Base-by-base conservation (phyloP, 35 echinoderm and acorn worm genomes). In the Stichopus chloronotus region DNA sequence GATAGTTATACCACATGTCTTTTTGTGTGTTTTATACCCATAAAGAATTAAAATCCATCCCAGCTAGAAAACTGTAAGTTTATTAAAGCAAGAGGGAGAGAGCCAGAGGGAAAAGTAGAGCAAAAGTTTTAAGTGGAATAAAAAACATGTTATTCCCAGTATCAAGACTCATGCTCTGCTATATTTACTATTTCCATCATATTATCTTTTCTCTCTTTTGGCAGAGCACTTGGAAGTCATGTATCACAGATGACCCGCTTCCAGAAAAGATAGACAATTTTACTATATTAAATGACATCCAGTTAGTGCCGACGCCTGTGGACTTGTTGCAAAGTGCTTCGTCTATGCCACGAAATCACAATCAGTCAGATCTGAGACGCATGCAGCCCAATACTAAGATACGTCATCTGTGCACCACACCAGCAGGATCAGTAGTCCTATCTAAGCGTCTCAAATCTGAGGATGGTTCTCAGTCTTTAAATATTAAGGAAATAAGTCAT, bases 141-240 rank as follows among this genome's bases (percentile, higher is more conserved):
- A 43, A 43, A 43, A 43, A 43, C 30, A 43, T 43, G 30, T 43
- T 43, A 43, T 43, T 3, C 30, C 30, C 30, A 43, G 30, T 43
- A 43, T 3, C 30, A 43, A 43, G 30, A 43, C 30, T 43, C 30
- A 43, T 43, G 30, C 30, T 43, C 30, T 43, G 3, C 30, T 43
- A 43, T 43, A 43, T 43, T 43, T 43, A 43, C 30, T 43, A 43
- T 43, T 43, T 43, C 30, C 30, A 43, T 43, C 30, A 43, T 43
- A 43, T 43, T 43, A 43, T 3, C n/a, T 87, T 63, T 58, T 87
- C 6, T 87, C 19, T 24, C 5, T 17, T 88, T 63, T 20, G 23
- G 12, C 58, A 88, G 86, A 58, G 57, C 25, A 88, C 20, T 22
- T 88, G 86, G 86, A 69, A 88, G 61, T 20, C 24, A 20, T 21